Evolutionary conservation across 2,113 vertebrate genomes (phyloP).

Genomic region (Etia nguti): DNA sequence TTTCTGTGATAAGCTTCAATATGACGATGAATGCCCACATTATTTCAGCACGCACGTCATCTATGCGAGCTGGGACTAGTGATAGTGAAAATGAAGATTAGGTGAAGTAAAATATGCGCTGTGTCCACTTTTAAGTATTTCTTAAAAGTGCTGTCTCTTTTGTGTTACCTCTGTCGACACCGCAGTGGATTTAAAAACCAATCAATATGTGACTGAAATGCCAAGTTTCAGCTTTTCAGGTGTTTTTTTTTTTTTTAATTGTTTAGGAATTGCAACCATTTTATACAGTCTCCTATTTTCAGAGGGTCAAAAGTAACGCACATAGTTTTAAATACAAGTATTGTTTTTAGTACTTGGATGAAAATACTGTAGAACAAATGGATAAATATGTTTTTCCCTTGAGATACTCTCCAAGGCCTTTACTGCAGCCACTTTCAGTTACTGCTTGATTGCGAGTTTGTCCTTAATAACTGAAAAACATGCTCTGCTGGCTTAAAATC

Average conservation of each 20-base stretch:
- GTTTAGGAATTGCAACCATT: neutral
- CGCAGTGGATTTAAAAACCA: neutral
- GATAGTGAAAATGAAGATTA: neutral
- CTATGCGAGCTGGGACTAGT: neutral
- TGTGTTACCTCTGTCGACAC: neutral
- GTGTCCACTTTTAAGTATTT: neutral
- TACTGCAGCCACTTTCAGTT: neutral
- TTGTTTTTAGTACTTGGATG: neutral
- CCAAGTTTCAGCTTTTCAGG: neutral
- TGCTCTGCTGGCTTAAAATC: neutral
- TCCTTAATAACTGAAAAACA: neutral
- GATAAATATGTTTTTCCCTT: neutral
- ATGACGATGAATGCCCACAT: neutral
- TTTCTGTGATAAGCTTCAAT: neutral
- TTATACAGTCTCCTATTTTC: neutral
- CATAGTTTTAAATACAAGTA: neutral
- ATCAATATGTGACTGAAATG: neutral
- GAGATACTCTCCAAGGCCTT: neutral
- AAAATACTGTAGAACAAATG: neutral
- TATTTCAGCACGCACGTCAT: neutral
- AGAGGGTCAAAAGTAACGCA: neutral
- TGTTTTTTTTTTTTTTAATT: neutral
- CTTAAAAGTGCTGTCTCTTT: neutral
- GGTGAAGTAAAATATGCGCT: neutral
- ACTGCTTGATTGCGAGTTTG: neutral